Evolutionary conservation across 2,888 invertebrate genomes (phyloP), one percentile per base, ranked within the genome.

Genomic region (Chrysodeixis includens): DNA sequence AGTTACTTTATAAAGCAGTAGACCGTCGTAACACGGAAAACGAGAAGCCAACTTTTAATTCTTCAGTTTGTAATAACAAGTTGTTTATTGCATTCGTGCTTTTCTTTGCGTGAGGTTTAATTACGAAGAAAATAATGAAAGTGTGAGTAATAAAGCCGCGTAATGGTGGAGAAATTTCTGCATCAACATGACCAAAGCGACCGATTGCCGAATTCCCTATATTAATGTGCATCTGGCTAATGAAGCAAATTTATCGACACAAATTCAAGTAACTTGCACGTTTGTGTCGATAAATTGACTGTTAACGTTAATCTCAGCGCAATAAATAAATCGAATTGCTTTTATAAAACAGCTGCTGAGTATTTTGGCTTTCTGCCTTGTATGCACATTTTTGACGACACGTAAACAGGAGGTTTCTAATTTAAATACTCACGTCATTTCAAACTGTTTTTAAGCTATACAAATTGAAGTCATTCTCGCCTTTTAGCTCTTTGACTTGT

Each of bases 131-230:
- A 53, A n/a, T 58, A 62, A 73, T 58, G 55, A 52, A 58, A 40
- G 55, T 22, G 10, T 59, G 53, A 40, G 46, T 49, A 49, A 49
- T 49, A 12, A 18, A 20, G 3, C 46, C 20, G 46, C 46, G 10
- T 7, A 20, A 49, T 16, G 44, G 16, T 18, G 46, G 40, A n/a
- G 40, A 40, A 14, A 40, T 35, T 18, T 68, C 20, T 53, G 52
- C 52, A 18, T 20, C 32, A 16, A 12, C 32, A 14, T 52, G n/a
- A n/a, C 52, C 26, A 35, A 62, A 60, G 60, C 53, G 16, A 16
- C 6, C 56, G 59, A 54, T 35, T 65, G 62, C 66, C 69, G 55
- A 74, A 65, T 74, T 58, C 46, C 65, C 51, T 53, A 56, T 56
- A 56, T 61, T 64, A 56, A 68, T 60, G 22, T 56, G 52, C 56